A percentile compares a stretch with the other conserved stretches of the same genome.
phyloP scores from a whole-genome alignment of 2,888 invertebrate species.

The Timandra comae region DNA sequence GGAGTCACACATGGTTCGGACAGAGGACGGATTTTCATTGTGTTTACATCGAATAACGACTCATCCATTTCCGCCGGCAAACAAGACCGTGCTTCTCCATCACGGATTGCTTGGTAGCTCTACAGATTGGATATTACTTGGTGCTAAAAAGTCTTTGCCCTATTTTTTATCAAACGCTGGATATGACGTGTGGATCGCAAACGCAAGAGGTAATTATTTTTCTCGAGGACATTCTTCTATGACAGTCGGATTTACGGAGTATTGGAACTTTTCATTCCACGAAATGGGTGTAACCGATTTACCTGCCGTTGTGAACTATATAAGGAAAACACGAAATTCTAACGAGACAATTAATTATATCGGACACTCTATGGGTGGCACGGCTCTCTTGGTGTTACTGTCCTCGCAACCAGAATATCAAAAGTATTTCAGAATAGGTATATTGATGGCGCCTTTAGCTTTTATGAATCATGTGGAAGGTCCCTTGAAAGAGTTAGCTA shows the following conservation, averaged over 20 bases:
- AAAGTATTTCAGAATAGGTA: constrained; percentile 41
- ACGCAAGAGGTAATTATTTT: constrained; percentile 59
- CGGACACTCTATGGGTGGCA: constrained; percentile 60
- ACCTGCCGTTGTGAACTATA: constrained; percentile 47
- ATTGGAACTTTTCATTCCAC: constrained; percentile 55
- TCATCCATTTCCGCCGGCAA: constrained; percentile 4
- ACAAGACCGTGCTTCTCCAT: constrained; percentile 43
- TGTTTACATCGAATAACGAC: constrained; percentile 40
- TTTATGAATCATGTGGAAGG: constrained; percentile 43
- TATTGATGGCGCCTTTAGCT: constrained; percentile 48
- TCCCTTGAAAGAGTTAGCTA: constrained; percentile 36
- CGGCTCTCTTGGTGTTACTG: constrained; percentile 47
- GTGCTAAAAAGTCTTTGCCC: constrained; percentile 47
- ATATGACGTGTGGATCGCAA: constrained; percentile 78
- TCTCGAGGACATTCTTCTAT: constrained; percentile 41
- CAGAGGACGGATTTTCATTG: constrained; percentile 49
- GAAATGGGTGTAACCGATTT: constrained; percentile 56
- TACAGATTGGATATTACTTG: constrained; percentile 58
- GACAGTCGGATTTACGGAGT: constrained; percentile 30
- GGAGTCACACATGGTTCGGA: constrained; percentile 45
- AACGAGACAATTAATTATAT: constrained; percentile 42
- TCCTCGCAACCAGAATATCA: constrained; percentile 44
- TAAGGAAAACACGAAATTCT: constrained; percentile 32
- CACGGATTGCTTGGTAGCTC: constrained; percentile 60
- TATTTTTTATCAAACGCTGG: constrained; percentile 72